Evolutionary conservation across 2,888 invertebrate genomes (phyloP).

Genomic region (Lepidochrysops patricia): DNA sequence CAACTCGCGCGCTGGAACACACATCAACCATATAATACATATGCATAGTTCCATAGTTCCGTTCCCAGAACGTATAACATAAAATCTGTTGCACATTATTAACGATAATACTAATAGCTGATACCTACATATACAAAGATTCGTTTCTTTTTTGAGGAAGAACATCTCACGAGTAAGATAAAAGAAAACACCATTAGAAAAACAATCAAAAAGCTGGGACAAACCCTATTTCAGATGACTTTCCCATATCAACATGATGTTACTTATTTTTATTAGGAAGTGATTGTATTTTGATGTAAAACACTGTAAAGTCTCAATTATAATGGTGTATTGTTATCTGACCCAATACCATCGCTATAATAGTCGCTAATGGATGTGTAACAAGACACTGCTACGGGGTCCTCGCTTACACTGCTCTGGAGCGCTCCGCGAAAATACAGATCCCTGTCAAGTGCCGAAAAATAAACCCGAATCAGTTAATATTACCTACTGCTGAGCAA

Average conservation of each 20-base stretch:
- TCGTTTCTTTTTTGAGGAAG: too few relatives aligned
- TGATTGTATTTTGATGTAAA: neutral
- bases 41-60: neutral
- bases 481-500: too few relatives aligned
- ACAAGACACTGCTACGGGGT: neutral
- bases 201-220: neutral
- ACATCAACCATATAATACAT: neutral
- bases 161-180: neutral
- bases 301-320: neutral
- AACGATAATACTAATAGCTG: neutral
- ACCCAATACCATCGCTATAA: neutral
- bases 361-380: conserved; percentile 1
- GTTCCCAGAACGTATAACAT: neutral
- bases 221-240: neutral
- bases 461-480: neutral
- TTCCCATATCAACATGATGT: neutral
- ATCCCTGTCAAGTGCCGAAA: neutral
- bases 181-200: neutral
- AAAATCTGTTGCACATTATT: neutral
- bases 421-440: neutral
- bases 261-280: neutral
- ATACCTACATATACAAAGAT: neutral
- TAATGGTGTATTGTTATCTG: neutral
- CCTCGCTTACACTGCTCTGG: neutral
- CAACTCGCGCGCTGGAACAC: neutral